These are phyloP conservation scores for Entomobrya multifasciata DNA, from an alignment of 2,888 invertebrate species.

Conservation along the genomic window DNA sequence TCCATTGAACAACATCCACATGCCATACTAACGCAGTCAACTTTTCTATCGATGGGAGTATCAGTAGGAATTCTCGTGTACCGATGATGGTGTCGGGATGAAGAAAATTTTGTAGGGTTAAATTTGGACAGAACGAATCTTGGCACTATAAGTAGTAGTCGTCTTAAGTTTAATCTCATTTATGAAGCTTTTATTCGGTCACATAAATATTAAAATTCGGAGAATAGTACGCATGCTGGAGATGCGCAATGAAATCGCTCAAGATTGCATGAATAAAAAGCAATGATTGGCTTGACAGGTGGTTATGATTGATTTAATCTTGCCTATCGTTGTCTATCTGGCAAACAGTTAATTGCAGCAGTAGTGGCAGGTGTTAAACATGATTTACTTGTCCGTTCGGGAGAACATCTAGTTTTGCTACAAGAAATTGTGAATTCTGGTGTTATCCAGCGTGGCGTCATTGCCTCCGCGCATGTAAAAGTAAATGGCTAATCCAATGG, in stretches of 20 bases:
- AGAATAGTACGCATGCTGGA: too few relatives aligned
- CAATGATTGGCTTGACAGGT: too few relatives aligned
- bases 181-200: too few relatives aligned
- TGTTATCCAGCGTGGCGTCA: slow-evolving; percentile 22
- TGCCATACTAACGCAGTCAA: slow-evolving; percentile 56
- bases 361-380: too few relatives aligned
- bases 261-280: too few relatives aligned
- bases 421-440: slow-evolving; percentile 7
- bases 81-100: background rate
- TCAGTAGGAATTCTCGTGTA: slow-evolving; percentile 35
- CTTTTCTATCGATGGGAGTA: too few relatives aligned
- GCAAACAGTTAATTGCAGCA: too few relatives aligned
- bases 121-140: slow-evolving; percentile 22
- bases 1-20: slow-evolving; percentile 70
- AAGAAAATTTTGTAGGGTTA: background rate
- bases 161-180: slow-evolving; percentile 55
- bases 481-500: too few relatives aligned
- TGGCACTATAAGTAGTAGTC: slow-evolving; percentile 50
- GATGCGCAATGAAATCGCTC: too few relatives aligned
- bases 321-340: too few relatives aligned
- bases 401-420: background rate
- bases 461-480: slow-evolving; percentile 23
- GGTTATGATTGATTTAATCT: too few relatives aligned
- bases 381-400: background rate
- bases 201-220: too few relatives aligned